phyloP scores from a whole-genome alignment of 1,140 invertebrate genomes.

The Caenorhabditis latens region DNA sequence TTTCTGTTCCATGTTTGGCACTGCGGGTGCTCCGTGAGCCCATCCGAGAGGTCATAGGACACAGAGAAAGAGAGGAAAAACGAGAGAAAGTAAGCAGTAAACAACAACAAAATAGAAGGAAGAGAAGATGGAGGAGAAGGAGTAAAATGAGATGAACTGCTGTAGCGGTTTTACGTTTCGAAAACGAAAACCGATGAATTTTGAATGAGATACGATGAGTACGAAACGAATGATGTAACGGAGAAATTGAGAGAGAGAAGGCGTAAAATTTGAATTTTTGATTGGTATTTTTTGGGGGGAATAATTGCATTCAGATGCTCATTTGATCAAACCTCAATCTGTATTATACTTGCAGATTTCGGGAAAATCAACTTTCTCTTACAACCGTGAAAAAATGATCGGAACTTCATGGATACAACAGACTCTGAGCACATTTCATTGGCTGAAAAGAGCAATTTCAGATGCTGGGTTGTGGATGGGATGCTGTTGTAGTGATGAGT shows the following conservation, averaged over 20 bases:
- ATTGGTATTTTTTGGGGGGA: background rate
- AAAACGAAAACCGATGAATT: conserved; percentile 47
- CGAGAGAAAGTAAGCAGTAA: conserved; percentile 34
- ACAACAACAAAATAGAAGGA: conserved; percentile 44
- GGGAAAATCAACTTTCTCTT: too few species aligned
- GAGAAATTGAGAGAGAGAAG: conserved; percentile 11
- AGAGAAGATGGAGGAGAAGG: background rate
- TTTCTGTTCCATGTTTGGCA: conserved; percentile 42
- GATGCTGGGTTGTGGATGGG: too few species aligned
- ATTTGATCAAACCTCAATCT: background rate
- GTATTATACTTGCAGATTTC: too few species aligned
- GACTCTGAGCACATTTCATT: too few species aligned
- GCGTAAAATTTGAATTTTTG: conserved; percentile 7
- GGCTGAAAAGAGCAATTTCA: too few species aligned
- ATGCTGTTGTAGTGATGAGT: too few species aligned
- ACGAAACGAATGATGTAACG: conserved; percentile 22
- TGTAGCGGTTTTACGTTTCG: conserved; percentile 33
- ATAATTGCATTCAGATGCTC: conserved; percentile 1
- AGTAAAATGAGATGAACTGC: conserved; percentile 47
- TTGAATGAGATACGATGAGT: conserved; percentile 40
- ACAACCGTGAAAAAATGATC: too few species aligned
- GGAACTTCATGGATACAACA: too few species aligned
- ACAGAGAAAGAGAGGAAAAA: background rate
- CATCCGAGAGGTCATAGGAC: background rate
- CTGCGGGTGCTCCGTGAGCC: conserved; percentile 32